Evolutionary conservation across 23 tunicate species (phyloP).

Genomic region (Halocynthia aurantium): DNA sequence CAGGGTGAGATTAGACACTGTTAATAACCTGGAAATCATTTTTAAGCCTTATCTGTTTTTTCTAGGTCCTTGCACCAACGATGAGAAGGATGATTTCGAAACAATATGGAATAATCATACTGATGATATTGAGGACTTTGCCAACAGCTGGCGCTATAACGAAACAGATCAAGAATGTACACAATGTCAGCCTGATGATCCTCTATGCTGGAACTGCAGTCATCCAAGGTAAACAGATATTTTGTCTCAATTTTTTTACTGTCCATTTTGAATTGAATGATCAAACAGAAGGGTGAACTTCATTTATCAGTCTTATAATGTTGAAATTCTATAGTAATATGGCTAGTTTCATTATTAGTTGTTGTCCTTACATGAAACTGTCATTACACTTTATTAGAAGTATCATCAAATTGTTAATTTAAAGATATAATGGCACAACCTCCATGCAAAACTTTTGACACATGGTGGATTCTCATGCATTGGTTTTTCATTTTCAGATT

Average conservation of each 20-base stretch:
- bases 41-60: background rate
- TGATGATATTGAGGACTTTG: background rate
- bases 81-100: slow-evolving; percentile 7
- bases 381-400: no score
- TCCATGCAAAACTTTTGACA: no score
- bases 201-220: background rate
- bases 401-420: no score
- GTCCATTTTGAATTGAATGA: no score
- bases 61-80: background rate
- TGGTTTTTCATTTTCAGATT: no score
- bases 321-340: background rate
- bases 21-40: background rate
- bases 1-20: no score
- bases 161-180: background rate
- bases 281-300: no score
- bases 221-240: slow-evolving; percentile 4
- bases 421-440: no score
- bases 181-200: background rate
- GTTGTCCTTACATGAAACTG: no score
- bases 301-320: background rate
- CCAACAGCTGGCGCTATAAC: slow-evolving; percentile 2
- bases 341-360: no score
- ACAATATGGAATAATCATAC: background rate
- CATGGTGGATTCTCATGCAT: no score
- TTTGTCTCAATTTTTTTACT: background rate